These are phyloP conservation scores for Indri indri DNA, from an alignment of 2,113 vertebrate species.

Conservation along the genomic window DNA sequence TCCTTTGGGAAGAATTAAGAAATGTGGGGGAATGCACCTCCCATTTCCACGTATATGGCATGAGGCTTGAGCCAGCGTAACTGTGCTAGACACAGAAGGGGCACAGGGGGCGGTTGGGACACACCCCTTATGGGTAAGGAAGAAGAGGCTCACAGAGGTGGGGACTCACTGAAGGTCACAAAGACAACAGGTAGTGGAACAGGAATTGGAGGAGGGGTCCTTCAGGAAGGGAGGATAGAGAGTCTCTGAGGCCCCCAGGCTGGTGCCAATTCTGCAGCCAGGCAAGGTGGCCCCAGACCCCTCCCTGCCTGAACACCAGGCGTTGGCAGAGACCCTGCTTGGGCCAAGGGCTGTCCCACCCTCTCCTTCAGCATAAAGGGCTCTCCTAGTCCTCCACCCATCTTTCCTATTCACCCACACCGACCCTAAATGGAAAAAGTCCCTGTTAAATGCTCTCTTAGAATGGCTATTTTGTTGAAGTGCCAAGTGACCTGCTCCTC, in stretches of 20 bases:
- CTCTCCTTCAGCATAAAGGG: background rate
- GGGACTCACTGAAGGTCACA: background rate
- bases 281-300: background rate
- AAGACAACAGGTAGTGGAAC: background rate
- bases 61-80: background rate
- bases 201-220: background rate
- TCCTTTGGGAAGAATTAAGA: background rate
- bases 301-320: background rate
- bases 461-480: slow-evolving; percentile 60
- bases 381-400: background rate
- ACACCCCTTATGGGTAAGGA: background rate
- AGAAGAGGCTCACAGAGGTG: background rate
- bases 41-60: background rate
- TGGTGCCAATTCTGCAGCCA: background rate
- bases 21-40: background rate
- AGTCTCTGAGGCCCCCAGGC: background rate
- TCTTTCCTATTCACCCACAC: background rate
- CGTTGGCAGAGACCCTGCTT: background rate
- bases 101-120: background rate
- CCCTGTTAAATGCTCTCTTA: background rate
- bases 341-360: background rate
- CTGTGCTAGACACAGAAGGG: background rate
- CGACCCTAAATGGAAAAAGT: background rate
- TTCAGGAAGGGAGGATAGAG: background rate
- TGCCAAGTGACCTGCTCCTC: slow-evolving; percentile 54